phyloP scores from a whole-genome alignment of 1,140 invertebrate genomes.

The Drosophila pectinifera region DNA sequence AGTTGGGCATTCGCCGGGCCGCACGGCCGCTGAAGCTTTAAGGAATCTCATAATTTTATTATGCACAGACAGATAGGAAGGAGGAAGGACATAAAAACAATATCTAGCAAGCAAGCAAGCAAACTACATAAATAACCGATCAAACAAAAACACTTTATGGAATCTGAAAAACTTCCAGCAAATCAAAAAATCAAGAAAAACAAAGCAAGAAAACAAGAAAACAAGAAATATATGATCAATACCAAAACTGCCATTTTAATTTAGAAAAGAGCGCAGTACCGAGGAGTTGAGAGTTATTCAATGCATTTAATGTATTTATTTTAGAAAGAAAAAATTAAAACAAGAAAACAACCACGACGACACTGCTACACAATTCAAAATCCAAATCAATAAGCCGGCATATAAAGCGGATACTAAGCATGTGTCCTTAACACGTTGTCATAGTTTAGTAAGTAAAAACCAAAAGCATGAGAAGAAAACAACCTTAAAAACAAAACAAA shows the following conservation, averaged over 20 bases:
- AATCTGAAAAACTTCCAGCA: conserved; percentile 40
- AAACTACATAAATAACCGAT: conserved; percentile 40
- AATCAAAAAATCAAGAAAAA: conserved; percentile 44
- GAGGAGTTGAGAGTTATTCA: conserved; percentile 37
- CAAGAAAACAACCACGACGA: conserved; percentile 7
- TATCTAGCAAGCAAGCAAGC: conserved; percentile 26
- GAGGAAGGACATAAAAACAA: conserved; percentile 16
- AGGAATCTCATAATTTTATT: conserved; percentile 59
- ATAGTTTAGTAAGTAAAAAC: conserved; percentile 68
- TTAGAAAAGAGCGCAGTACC: conserved; percentile 57
- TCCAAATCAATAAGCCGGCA: conserved; percentile 20
- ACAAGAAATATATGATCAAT: conserved; percentile 35
- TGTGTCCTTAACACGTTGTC: conserved; percentile 70
- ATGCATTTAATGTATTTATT: conserved; percentile 73
- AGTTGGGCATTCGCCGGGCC: conserved; percentile 44
- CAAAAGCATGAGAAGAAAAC: conserved; percentile 24
- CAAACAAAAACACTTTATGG: conserved; percentile 23
- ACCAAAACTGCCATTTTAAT: conserved; percentile 78
- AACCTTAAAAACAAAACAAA: conserved; percentile 1
- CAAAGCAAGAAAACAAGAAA: conserved; percentile 2
- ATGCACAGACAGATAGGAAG: conserved; percentile 24
- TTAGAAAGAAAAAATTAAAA: conserved; percentile 42
- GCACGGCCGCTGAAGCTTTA: conserved; percentile 44
- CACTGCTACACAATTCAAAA: conserved; percentile 21
- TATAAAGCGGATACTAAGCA: conserved; percentile 20